Conservation (phyloP, 2,113 vertebrate genomes). For the Chlorocebus sabaeus region DNA sequence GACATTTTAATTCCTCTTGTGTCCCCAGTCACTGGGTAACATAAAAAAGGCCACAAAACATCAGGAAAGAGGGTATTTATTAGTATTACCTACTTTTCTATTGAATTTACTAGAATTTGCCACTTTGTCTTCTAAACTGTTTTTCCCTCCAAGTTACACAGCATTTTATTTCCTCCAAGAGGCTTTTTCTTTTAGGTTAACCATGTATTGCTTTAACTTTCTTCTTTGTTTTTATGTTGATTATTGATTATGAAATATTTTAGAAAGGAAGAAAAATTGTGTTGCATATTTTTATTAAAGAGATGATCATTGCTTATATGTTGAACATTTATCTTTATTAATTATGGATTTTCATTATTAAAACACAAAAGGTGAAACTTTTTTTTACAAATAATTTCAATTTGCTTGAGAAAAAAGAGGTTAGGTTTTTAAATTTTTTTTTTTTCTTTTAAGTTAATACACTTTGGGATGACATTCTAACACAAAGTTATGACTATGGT, state of each 20-base stretch:
- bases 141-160: background rate
- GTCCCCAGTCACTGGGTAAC: constrained; percentile 5
- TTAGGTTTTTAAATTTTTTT: background rate
- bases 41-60: background rate
- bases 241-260: background rate
- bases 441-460: constrained; percentile 4
- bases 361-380: background rate
- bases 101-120: background rate
- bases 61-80: constrained; percentile 11
- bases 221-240: background rate
- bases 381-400: background rate
- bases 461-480: background rate
- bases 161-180: background rate
- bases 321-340: background rate
- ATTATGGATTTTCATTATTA: background rate
- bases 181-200: background rate
- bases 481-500: background rate
- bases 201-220: background rate
- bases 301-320: background rate
- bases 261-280: background rate
- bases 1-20: constrained; percentile 62
- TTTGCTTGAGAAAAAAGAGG: background rate
- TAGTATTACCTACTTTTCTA: background rate
- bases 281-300: background rate
- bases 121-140: background rate